These are phyloP conservation scores for Drosophila monieri DNA, from an alignment of 2,888 invertebrate genomes.

Conservation along the genomic window DNA sequence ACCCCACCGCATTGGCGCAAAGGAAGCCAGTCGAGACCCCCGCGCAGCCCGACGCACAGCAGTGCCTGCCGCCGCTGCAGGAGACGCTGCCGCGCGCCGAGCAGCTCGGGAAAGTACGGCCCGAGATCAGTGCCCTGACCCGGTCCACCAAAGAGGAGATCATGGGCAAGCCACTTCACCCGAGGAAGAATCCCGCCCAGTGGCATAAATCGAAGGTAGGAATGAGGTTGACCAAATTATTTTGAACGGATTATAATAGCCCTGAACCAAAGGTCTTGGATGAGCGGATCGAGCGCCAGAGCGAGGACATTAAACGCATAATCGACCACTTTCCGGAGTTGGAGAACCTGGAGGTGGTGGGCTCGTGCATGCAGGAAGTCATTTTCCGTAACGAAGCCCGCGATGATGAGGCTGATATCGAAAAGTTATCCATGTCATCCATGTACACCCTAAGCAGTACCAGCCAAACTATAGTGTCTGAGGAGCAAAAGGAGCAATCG, in stretches of 20 bases:
- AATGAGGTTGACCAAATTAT: too few relatives aligned
- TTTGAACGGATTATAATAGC: too few relatives aligned
- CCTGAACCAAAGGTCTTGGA: slow-evolving; percentile 55
- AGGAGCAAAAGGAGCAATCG: background rate
- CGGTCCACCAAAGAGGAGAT: slow-evolving; percentile 56
- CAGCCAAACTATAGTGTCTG: background rate
- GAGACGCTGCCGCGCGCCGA: slow-evolving; percentile 74
- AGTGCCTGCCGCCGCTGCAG: slow-evolving; percentile 47
- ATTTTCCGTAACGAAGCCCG: fast-evolving
- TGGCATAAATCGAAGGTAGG: slow-evolving; percentile 67
- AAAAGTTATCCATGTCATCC: slow-evolving; percentile 19
- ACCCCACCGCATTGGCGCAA: slow-evolving; percentile 45
- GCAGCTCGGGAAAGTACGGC: background rate
- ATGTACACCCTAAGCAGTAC: slow-evolving; percentile 58
- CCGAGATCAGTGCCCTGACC: slow-evolving; percentile 74
- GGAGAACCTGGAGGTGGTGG: slow-evolving; percentile 68
- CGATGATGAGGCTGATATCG: slow-evolving; percentile 36
- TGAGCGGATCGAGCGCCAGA: slow-evolving; percentile 45
- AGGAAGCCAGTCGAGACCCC: slow-evolving; percentile 30
- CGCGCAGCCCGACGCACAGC: slow-evolving; percentile 28
- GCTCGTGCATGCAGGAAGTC: slow-evolving; percentile 7
- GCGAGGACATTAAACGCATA: slow-evolving; percentile 62
- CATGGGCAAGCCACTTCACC: background rate
- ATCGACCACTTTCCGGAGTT: slow-evolving; percentile 71
- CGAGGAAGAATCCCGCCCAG: fast-evolving